Evolutionary conservation across 2,113 vertebrate genomes (phyloP), one percentile per base, ranked within the genome.

Genomic region (Catagonus wagneri): DNA sequence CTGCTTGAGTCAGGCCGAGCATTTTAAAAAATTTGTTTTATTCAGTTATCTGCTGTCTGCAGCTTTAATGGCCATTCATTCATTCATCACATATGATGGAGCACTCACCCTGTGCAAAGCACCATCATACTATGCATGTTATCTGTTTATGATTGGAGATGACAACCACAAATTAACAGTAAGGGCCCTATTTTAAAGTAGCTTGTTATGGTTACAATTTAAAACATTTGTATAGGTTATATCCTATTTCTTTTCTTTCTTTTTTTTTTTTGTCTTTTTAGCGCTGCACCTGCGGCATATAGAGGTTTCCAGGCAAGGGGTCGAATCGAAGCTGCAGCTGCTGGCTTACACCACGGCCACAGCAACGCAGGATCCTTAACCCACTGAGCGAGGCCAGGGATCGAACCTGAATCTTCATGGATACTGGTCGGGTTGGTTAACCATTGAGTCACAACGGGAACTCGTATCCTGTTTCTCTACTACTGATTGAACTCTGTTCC

Each of bases 141-240:
- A 50, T 6, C 65, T 58, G 71, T 80, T 87, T 83, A 9, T 34
- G 58, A 19, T 79, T 88, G 89, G 85, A 80, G 88, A 32, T 93
- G 79, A 78, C 39, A 50, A 29, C 29, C 34, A 56, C 66, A 78
- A 25, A 39, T 19, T 65, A 60, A 80, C 3, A 72, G 32, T 58
- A 54, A 85, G 78, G 32, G 54, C 58, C n/a, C 14, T 86, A 7
- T 93, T 85, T 89, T 63, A 83, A 91, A 83, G 83, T 89, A 75
- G 3, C 19, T 90, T 56, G 34, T 69, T 83, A 93, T 50, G 6
- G 32, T 83, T 90, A 84, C 17, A 75, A 0, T 74, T 84, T 65
- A 52, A 66, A 80, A 19, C 14, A 69, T 85, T 87, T 27, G 20
- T 65, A 27, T 54, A 68, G 75, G 17, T 69, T 52, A 7, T 44